Evolutionary conservation across 2,113 vertebrate genomes (phyloP), one percentile per base, ranked within the genome.

Genomic region (Dasyprocta punctata): DNA sequence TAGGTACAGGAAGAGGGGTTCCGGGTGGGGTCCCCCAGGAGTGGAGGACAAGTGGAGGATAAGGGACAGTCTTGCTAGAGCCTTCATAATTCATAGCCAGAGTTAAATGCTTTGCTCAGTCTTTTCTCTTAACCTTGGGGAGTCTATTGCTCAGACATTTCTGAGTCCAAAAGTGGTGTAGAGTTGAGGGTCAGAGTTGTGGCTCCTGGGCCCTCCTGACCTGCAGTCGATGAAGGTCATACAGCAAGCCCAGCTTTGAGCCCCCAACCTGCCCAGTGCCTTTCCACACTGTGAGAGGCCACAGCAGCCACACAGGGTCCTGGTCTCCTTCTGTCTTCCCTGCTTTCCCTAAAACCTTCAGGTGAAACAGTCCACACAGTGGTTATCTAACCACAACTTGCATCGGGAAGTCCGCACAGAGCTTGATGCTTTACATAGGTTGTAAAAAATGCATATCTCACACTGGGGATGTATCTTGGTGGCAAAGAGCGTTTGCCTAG

Each of bases 51-150:
- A 80, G 47, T 1, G 10, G 22, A 60, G 26, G 6, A 33, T 44
- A 28, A 38, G 5, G 26, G 28, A 52, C 7, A 0, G 0, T 28
- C 44, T 33, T 6, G 1, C 65, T 14, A 4, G 84, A n/a, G 58
- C 17, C 44, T 44, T 92, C 52, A 0, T 8, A 36, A 38, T 36
- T 63, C 67, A 65, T 0, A 12, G 44, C 58, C 30, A 8, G 67
- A 61, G 20, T 17, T 28, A 83, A 36, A 52, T 6, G 16, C 47
- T 84, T 61, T 6, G 47, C 78, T 86, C 44, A 13, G 9, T 19
- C 9, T 58, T n/a, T 17, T 47, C 63, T 12, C 14, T 2, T 19
- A 73, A 41, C 22, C 2, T 3, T 33, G 10, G 36, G 69, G 28
- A 71, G 52, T 63, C 20, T 24, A 65, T 54, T 71, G 16, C 36